Base-by-base conservation (phyloP, 2,888 invertebrate species). In the Temnothorax rugatulus region DNA sequence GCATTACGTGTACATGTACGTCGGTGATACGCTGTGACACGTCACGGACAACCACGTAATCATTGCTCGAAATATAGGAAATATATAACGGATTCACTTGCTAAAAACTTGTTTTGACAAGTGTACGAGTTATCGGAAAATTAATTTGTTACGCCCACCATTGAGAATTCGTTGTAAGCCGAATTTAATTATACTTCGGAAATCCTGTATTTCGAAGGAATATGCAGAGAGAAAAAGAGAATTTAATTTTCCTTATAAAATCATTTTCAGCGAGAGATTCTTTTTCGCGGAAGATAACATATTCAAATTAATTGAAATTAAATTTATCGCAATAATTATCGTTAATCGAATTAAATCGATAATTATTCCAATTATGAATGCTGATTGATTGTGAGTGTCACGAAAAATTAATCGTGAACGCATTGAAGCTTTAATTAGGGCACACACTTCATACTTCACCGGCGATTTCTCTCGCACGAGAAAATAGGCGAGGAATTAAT, bases 11-110 rank as follows among this genome's bases (percentile, higher is more conserved):
- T 25, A n/a, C 41, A 44, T 15, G 54, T 63, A 59, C 34, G 66
- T 66, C 63, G 50, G 18, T 52, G 34, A 54, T 63, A 63, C 57
- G 81, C 59, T 21, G 34, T 81, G 61, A 71, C 11, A 47, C 25
- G 47, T 59, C 59, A 59, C 18, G 59, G 18, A 59, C 25, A 25
- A 81, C 73, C 73, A 81, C 59, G 79, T 81, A 81, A 81, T 81
- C 77, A 21, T 25, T n/a, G 18, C 68, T 59, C 29, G 47, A 81
- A 73, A 61, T 61, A 73, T 61, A 73, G 73, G 59, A 81, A 61
- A 81, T 21, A 13, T 38, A 44, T 9, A 61, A 47, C 47, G 25
- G 47, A 71, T 71, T 47, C 47, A n/a, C 18, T 4, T 9, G 73
- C 47, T 71, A 21, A 18, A 38, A 69, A 54, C 41, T 59, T 47